phyloP scores from a whole-genome alignment of 2,888 invertebrate species.

The Danaus chrysippus region DNA sequence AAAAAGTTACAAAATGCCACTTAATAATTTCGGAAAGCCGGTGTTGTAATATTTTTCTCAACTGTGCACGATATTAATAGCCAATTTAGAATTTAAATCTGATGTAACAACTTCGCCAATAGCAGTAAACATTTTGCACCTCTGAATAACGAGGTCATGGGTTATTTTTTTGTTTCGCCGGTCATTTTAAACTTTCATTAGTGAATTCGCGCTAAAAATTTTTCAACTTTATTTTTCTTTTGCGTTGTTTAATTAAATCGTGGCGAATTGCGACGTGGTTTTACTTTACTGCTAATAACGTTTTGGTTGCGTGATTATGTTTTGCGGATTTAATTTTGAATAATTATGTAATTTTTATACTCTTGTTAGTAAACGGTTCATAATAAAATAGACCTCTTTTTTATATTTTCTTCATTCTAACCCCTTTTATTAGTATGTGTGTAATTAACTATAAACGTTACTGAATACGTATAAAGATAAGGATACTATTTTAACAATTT shows the following conservation, averaged over 20 bases:
- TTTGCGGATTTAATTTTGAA: neutral
- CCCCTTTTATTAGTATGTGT: too few species aligned
- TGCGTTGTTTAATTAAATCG: constrained; percentile 52
- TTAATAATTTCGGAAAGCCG: constrained; percentile 33
- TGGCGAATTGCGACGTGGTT: constrained; percentile 26
- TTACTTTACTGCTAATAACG: constrained; percentile 10
- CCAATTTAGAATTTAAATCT: constrained; percentile 23
- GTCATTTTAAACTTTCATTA: constrained; percentile 76
- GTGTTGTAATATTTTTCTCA: constrained; percentile 16
- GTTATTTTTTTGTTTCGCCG: constrained; percentile 62
- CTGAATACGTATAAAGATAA: too few species aligned
- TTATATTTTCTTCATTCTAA: too few species aligned
- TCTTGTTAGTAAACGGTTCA: neutral
- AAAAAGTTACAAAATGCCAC: constrained; percentile 63
- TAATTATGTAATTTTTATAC: constrained; percentile 1
- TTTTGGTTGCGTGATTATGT: constrained; percentile 5
- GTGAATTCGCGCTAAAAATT: constrained; percentile 63
- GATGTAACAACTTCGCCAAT: constrained; percentile 23
- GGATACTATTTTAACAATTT: neutral
- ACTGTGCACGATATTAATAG: constrained; percentile 19
- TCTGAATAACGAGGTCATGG: constrained; percentile 69
- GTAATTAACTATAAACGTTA: too few species aligned
- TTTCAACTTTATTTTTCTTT: constrained; percentile 61
- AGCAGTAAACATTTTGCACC: constrained; percentile 49
- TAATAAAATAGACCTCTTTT: too few species aligned